These are phyloP conservation scores for Rhadina sibilatrix DNA, from an alignment of 2,113 vertebrate genomes.

Conservation along the genomic window DNA sequence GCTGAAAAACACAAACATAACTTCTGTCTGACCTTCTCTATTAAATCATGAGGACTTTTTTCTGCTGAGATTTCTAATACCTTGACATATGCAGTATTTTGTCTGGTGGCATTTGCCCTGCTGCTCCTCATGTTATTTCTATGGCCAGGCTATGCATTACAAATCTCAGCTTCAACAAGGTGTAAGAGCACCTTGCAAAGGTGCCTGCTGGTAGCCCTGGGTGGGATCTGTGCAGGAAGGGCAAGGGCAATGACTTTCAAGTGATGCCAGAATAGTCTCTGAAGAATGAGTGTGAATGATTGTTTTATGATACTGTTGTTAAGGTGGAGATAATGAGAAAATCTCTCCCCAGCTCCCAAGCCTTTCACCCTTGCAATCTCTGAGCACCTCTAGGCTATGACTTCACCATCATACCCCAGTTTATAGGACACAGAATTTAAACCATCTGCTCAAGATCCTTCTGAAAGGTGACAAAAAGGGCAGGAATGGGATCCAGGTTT, in stretches of 20 bases:
- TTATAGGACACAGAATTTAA: not conserved
- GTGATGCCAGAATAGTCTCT: not conserved
- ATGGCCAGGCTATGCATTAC: not conserved
- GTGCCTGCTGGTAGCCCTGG: not conserved
- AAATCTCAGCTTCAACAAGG: not conserved
- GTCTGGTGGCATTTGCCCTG: not conserved
- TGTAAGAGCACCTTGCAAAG: not conserved
- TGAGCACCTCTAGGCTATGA: not conserved
- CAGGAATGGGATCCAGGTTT: not conserved
- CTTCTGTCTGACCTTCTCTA: not conserved
- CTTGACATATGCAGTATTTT: not conserved
- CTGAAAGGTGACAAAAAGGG: not conserved
- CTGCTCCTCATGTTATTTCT: not conserved
- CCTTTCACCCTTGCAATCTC: not conserved
- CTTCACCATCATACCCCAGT: not conserved
- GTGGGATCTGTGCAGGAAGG: not conserved
- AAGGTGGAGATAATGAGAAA: constrained; percentile 12
- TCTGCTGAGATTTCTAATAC: not conserved
- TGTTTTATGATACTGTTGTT: not conserved
- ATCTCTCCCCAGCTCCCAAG: not conserved
- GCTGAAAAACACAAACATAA: constrained; percentile 7
- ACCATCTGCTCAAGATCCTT: not conserved
- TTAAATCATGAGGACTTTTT: not conserved
- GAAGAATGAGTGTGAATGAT: not conserved
- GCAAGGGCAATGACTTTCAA: not conserved